These are phyloP conservation scores for Trachythela sp. DNA, from an alignment of 64 coral and sea anemone species.

Conservation along the genomic window DNA sequence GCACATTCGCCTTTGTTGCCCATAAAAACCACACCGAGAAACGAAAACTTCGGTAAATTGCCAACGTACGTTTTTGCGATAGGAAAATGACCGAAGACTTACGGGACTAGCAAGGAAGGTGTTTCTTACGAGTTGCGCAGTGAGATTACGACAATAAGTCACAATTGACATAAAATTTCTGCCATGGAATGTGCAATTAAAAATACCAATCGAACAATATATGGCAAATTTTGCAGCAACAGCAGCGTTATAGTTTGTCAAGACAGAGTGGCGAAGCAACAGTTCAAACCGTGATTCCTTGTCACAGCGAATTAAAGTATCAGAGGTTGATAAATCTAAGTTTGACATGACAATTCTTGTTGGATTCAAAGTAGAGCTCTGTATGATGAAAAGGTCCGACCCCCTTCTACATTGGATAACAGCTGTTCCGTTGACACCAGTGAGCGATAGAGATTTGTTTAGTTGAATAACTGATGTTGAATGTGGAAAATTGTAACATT, in stretches of 20 bases:
- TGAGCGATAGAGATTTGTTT: neutral
- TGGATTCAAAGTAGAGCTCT: neutral
- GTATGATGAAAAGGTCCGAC: neutral
- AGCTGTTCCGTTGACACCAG: neutral
- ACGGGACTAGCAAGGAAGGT: no score
- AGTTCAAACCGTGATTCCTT: neutral
- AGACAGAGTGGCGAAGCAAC: neutral
- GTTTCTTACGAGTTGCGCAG: no score
- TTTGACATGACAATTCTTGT: neutral
- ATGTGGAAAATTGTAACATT: neutral
- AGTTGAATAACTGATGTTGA: neutral
- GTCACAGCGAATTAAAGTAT: neutral
- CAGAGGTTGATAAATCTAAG: neutral
- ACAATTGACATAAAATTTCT: no score
- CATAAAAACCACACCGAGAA: no score
- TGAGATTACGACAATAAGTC: no score
- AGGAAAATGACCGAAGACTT: no score
- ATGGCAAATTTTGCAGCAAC: no score
- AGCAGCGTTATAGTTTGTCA: neutral
- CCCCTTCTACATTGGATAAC: neutral
- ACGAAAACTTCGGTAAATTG: no score
- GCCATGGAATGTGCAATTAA: no score
- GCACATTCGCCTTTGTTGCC: no score
- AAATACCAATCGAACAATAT: no score
- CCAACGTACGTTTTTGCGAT: no score